phyloP scores from a whole-genome alignment of 37 sponge, comb jelly and placozoan genomes.

The Halichondria panicea region DNA sequence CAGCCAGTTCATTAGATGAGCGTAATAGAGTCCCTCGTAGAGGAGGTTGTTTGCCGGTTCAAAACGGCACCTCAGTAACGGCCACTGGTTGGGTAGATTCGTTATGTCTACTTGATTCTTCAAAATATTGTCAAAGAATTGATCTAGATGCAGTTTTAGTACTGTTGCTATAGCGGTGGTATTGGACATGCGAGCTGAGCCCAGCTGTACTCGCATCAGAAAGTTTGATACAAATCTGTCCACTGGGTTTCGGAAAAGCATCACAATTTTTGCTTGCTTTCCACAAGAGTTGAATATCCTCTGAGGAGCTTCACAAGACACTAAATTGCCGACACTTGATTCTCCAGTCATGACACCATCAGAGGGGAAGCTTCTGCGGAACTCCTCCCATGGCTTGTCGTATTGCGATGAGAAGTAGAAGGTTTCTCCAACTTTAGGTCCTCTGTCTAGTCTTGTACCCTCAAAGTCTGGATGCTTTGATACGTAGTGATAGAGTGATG shows the following conservation, averaged over 20 bases:
- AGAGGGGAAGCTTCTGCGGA: conserved; percentile 15
- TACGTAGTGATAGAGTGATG: conserved; percentile 75
- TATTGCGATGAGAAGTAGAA: conserved; percentile 60
- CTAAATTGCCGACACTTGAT: conserved; percentile 55
- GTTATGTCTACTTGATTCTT: conserved; percentile 4
- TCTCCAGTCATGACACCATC: conserved; percentile 59
- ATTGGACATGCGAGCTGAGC: not conserved
- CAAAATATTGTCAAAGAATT: conserved; percentile 7
- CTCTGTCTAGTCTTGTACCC: conserved; percentile 53
- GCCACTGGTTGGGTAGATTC: conserved; percentile 6
- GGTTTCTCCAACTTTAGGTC: conserved; percentile 64
- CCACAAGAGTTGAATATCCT: conserved; percentile 65
- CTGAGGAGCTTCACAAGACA: conserved; percentile 40
- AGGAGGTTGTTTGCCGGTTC: conserved; percentile 40
- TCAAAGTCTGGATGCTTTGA: conserved; percentile 78
- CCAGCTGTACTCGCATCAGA: conserved; percentile 20
- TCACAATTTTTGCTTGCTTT: conserved; percentile 51
- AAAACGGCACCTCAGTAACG: conserved; percentile 29
- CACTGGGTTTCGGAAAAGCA: conserved; percentile 57
- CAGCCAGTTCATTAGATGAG: conserved; percentile 66
- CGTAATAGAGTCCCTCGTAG: conserved; percentile 67
- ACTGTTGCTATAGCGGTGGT: conserved; percentile 22
- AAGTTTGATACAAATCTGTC: conserved; percentile 65
- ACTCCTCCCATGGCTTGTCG: conserved; percentile 46
- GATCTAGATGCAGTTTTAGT: conserved; percentile 23